Evolutionary conservation across 2,797 vertebrate genomes (phyloP).

Genomic region (Thamnophis elegans): DNA sequence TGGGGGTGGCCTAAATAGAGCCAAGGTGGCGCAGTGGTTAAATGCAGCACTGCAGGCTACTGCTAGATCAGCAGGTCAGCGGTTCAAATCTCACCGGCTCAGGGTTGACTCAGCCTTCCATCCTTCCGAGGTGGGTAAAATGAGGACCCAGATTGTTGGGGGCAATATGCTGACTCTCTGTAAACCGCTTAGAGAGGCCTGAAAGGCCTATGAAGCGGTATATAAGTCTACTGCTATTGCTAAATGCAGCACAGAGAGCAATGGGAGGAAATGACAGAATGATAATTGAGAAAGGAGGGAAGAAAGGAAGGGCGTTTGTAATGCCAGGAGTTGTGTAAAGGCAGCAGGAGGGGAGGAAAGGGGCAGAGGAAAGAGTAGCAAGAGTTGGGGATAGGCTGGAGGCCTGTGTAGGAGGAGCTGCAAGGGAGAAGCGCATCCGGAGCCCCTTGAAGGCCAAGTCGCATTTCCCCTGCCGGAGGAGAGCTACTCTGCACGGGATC

Average conservation of each 20-base stretch:
- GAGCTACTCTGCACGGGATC: not conserved
- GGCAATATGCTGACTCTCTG: too few relatives aligned
- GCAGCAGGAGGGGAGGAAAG: not conserved
- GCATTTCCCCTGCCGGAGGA: not conserved
- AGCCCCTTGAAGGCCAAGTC: not conserved
- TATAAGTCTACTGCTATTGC: too few relatives aligned
- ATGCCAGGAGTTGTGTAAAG: not conserved
- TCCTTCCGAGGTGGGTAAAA: too few relatives aligned
- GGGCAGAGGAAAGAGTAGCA: not conserved
- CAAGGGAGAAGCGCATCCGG: not conserved
- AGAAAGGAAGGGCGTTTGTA: constrained; percentile 33
- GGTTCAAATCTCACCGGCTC: too few relatives aligned
- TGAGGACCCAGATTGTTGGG: too few relatives aligned
- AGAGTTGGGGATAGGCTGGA: not conserved
- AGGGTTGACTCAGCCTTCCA: too few relatives aligned
- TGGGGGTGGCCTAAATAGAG: not conserved
- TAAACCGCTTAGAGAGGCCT: too few relatives aligned
- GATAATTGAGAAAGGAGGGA: constrained; percentile 56
- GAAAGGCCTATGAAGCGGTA: too few relatives aligned
- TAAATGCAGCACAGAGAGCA: not conserved
- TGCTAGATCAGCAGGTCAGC: too few relatives aligned
- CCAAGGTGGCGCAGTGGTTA: too few relatives aligned
- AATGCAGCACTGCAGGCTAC: too few relatives aligned
- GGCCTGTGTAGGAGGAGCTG: not conserved
- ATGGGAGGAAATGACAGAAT: not conserved